Conservation (phyloP, 1,140 invertebrate species). For the Lysiphlebus fabarum region DNA sequence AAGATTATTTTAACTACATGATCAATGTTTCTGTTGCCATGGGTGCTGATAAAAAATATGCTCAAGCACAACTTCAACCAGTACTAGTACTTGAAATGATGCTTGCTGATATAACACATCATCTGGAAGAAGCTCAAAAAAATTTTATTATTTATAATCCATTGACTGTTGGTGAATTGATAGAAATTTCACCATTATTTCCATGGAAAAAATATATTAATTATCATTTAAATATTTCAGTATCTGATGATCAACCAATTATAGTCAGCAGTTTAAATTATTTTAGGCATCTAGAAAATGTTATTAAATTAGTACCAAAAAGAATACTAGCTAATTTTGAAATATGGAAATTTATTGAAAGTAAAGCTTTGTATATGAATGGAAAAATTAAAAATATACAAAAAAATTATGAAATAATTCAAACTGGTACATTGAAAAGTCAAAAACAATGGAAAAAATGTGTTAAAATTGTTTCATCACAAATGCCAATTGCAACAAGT, state of each 20-base stretch:
- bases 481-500: constrained; percentile 68
- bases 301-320: too few species aligned
- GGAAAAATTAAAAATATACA: constrained; percentile 69
- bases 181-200: constrained; percentile 52
- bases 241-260: constrained; percentile 53
- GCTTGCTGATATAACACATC: too few species aligned
- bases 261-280: constrained; percentile 70
- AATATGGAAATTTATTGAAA: constrained; percentile 73
- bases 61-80: too few species aligned
- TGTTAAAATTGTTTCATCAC: constrained; percentile 67
- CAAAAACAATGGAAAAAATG: constrained; percentile 83
- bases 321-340: constrained; percentile 74
- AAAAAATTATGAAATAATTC: constrained; percentile 68
- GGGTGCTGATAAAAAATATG: too few species aligned
- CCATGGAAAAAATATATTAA: constrained; percentile 60
- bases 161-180: constrained; percentile 59
- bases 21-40: too few species aligned
- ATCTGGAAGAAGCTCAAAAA: too few species aligned
- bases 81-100: too few species aligned
- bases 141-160: constrained; percentile 59
- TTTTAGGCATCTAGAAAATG: too few species aligned
- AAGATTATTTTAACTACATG: too few species aligned
- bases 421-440: constrained; percentile 71
- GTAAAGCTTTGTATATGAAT: constrained; percentile 70
- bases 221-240: constrained; percentile 28